These are phyloP conservation scores for Hucho hucho DNA, from an alignment of 2,113 vertebrate genomes.

Conservation along the genomic window DNA sequence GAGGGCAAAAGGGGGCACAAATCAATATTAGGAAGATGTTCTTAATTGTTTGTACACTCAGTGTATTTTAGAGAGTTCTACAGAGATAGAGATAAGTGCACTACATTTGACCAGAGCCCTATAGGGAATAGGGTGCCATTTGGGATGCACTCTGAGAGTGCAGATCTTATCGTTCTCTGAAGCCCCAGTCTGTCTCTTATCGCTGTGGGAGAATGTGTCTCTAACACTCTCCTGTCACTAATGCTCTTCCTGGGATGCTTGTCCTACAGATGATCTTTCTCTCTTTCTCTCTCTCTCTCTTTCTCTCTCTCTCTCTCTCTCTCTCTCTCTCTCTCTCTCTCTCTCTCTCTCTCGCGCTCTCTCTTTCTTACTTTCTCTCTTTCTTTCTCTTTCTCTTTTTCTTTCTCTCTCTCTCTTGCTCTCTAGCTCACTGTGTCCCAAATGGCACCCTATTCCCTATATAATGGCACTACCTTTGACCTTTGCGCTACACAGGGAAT, in stretches of 20 bases:
- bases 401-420: background rate
- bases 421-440: no score
- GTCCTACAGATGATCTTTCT: no score
- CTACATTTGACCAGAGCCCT: no score
- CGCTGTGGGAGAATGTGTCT: background rate
- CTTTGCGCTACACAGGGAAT: constrained; percentile 3
- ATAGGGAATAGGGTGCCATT: no score
- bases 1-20: no score
- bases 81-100: background rate
- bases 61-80: no score
- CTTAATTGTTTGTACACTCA: no score
- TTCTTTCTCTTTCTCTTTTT: background rate
- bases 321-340: background rate
- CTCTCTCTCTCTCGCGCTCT: no score
- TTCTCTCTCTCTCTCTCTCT: background rate
- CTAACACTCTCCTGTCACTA: background rate
- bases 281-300: background rate
- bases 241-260: background rate
- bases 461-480: constrained; percentile 2
- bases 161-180: background rate
- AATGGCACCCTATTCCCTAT: background rate
- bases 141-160: background rate
- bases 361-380: background rate
- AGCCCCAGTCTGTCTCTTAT: constrained; percentile 6
- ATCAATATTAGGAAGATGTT: no score